These are phyloP conservation scores for Diarsia brunnea DNA, from an alignment of 2,888 invertebrate genomes.

Conservation along the genomic window DNA sequence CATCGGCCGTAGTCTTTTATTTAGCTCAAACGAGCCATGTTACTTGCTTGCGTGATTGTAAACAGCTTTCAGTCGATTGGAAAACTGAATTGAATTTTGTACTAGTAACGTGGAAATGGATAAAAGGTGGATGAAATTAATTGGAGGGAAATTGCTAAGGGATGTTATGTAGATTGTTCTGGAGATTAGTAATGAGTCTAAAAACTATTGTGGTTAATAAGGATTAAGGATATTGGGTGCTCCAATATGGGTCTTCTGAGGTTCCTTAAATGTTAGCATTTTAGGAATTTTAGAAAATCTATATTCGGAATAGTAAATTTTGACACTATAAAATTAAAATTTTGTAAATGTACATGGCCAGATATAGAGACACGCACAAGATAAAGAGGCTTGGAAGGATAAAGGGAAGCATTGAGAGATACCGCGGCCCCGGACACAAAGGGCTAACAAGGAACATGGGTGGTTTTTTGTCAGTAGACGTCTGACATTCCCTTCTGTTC, in stretches of 20 bases:
- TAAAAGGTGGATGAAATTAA: slow-evolving; percentile 34
- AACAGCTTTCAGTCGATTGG: slow-evolving; percentile 73
- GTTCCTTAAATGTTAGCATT: too few relatives aligned
- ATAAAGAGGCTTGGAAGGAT: too few relatives aligned
- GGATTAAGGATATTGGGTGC: not conserved
- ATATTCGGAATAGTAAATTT: not conserved
- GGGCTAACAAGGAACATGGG: too few relatives aligned
- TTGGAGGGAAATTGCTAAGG: slow-evolving; percentile 21
- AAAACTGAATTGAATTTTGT: slow-evolving; percentile 69
- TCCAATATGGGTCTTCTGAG: not conserved
- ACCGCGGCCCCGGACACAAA: too few relatives aligned
- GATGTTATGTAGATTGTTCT: not conserved
- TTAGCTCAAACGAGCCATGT: slow-evolving; percentile 65
- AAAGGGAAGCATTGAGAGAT: too few relatives aligned
- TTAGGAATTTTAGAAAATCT: too few relatives aligned
- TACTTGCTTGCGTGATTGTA: slow-evolving; percentile 67
- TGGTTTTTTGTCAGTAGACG: too few relatives aligned
- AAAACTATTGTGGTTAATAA: not conserved
- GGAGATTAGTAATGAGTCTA: not conserved
- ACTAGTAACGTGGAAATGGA: slow-evolving; percentile 35
- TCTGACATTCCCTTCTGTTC: too few relatives aligned
- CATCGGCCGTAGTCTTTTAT: slow-evolving; percentile 60
- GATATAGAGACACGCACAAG: too few relatives aligned
- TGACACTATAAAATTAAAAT: not conserved
- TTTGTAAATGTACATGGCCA: too few relatives aligned